Conservation (phyloP, 2,888 invertebrate genomes). For the Molanna angustata region DNA sequence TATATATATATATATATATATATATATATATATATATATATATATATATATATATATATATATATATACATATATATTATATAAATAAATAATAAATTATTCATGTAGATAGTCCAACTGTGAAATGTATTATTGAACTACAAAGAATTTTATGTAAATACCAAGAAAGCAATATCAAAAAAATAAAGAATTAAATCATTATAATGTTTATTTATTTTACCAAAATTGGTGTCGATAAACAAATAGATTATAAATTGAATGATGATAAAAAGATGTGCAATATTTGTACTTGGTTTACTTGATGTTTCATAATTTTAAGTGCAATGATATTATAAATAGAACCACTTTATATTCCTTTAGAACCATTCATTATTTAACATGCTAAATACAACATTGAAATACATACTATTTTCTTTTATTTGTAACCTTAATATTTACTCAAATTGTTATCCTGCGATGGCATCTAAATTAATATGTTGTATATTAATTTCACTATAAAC, state of each 20-base stretch:
- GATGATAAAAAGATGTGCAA: no score
- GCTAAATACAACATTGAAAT: background rate
- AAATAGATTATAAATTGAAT: no score
- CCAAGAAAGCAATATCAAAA: slow-evolving; percentile 23
- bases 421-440: background rate
- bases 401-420: background rate
- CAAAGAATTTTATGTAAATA: slow-evolving; percentile 18
- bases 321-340: slow-evolving; percentile 12
- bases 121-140: slow-evolving; percentile 7
- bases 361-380: slow-evolving; percentile 2
- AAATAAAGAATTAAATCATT: slow-evolving; percentile 6
- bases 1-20: no score
- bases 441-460: background rate
- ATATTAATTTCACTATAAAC: no score
- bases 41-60: no score
- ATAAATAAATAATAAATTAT: background rate
- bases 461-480: no score
- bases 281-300: slow-evolving; percentile 1
- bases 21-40: no score
- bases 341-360: slow-evolving; percentile 13
- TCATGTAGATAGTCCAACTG: slow-evolving; percentile 15
- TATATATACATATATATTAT: no score
- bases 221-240: no score
- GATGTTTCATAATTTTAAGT: slow-evolving; percentile 13
- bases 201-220: no score